phyloP scores from a whole-genome alignment of 2,797 vertebrate species.

The Thripadectes ignobilis region DNA sequence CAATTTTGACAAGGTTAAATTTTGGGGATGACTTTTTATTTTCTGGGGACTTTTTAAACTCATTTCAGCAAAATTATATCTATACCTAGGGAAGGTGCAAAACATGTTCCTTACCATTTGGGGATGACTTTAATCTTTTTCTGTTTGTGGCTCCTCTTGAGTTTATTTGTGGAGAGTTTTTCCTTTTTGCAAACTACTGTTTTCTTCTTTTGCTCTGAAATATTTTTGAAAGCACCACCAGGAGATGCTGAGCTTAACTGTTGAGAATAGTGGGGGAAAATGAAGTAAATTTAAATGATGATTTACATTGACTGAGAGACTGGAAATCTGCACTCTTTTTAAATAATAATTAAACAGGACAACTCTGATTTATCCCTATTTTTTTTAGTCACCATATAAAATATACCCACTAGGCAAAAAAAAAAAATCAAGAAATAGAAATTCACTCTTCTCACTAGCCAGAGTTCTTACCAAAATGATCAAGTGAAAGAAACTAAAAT shows the following conservation, averaged over 20 bases:
- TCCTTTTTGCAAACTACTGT: conserved; percentile 34
- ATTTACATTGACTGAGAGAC: neutral
- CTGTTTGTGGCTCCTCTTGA: conserved; percentile 58
- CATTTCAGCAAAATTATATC: neutral
- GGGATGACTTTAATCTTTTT: conserved; percentile 54
- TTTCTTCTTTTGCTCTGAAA: conserved; percentile 51
- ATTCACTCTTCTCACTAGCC: neutral
- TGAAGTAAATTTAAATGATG: neutral
- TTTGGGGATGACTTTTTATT: neutral
- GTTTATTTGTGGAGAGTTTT: conserved; percentile 29
- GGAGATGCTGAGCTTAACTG: conserved; percentile 38
- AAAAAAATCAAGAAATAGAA: neutral
- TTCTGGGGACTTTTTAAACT: neutral
- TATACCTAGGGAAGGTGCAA: neutral
- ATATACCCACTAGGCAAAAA: neutral
- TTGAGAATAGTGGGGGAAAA: conserved; percentile 51
- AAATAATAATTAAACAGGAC: neutral
- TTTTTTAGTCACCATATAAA: neutral
- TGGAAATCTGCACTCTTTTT: neutral
- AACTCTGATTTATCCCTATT: neutral
- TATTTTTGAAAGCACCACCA: conserved; percentile 9
- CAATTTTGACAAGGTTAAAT: neutral
- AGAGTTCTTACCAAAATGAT: neutral
- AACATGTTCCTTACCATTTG: conserved; percentile 67
- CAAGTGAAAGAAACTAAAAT: neutral